Evolutionary conservation across 2,113 vertebrate species (phyloP), one percentile per base, ranked within the genome.

Genomic region (Phylloscopus trochiloides): DNA sequence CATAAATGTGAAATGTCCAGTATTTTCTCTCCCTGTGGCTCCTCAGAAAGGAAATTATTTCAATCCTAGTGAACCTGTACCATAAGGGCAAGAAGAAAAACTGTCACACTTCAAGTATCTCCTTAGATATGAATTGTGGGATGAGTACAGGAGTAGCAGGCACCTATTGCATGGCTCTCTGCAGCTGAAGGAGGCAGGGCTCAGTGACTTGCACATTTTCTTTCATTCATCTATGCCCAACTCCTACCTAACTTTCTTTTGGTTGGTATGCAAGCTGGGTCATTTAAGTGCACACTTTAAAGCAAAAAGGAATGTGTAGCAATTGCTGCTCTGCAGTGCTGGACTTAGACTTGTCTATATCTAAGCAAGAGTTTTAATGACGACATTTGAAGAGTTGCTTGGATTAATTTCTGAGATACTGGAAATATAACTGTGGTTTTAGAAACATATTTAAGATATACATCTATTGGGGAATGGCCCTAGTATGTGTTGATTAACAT

Each of bases 161-260:
- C 28, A 77, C 32, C 51, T 80, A 18, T 47, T 81, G 17, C 26
- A 24, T 47, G 51, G 14, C 29, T 88, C 51, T 85, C 52, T 90
- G 59, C 32, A 43, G 36, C 61, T 55, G 54, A 45, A 59, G 36
- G 55, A 84, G 77, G 14, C 68, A 85, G 24, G 14, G 34, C 82
- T 96, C 57, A 43, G 57, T 78, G 88, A 92, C 78, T 96, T 93
- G 74, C 66, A 75, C 40, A 31, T 88, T 94, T 90, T 59, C 24
- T 85, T 32, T 59, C 38, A 68, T 86, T 75, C 71, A 48, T 88
- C 78, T 92, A 7, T 86, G 43, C 79, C 73, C 52, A 67, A 2
- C 43, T n/a, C 51, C 72, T 86, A 68, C 40, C n/a, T 83, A 75
- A 65, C 24, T 78, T 26, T 74, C 3, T 90, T 66, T 67, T 0